Evolutionary conservation across 2,888 invertebrate species (phyloP).

Genomic region (Synergus gifuensis): DNA sequence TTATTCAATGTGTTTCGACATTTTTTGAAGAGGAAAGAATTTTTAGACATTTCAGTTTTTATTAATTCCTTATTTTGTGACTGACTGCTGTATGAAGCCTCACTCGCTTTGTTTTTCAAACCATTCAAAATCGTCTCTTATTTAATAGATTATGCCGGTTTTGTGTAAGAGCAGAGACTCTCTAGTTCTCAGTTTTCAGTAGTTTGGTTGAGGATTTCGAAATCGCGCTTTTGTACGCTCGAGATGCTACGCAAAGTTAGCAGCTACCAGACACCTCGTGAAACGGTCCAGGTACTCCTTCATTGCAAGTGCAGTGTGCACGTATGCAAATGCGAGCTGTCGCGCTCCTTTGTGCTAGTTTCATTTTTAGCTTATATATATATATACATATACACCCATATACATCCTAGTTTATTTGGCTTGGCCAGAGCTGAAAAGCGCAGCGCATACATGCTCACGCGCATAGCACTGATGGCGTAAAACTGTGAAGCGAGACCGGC

Average conservation of each 20-base stretch:
- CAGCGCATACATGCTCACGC: constrained; percentile 50
- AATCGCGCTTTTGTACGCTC: constrained; percentile 20
- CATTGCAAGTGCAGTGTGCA: constrained; percentile 4
- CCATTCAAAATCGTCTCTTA: neutral
- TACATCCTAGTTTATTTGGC: constrained; percentile 49
- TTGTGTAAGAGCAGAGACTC: neutral
- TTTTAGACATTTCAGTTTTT: too few species aligned
- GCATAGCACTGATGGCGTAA: constrained; percentile 60
- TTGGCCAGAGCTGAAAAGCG: constrained; percentile 45
- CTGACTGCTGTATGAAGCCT: neutral
- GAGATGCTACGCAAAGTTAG: constrained; percentile 23
- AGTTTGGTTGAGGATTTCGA: neutral
- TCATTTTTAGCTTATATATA: constrained; percentile 48
- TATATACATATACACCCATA: constrained; percentile 28
- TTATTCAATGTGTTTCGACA: too few species aligned
- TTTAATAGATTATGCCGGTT: neutral
- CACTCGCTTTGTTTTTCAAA: neutral
- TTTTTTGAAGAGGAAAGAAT: too few species aligned
- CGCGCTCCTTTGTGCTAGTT: constrained; percentile 49
- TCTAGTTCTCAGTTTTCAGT: neutral
- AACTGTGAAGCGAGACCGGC: constrained; percentile 69
- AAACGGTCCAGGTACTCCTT: constrained; percentile 25
- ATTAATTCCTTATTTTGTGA: neutral
- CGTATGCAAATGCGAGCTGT: constrained; percentile 46
- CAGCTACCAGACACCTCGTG: constrained; percentile 4